Percentiles rank a stretch among this genome's conserved stretches.
phyloP scores from a whole-genome alignment of 2,888 invertebrate genomes.

The Andrena hattorfiana region DNA sequence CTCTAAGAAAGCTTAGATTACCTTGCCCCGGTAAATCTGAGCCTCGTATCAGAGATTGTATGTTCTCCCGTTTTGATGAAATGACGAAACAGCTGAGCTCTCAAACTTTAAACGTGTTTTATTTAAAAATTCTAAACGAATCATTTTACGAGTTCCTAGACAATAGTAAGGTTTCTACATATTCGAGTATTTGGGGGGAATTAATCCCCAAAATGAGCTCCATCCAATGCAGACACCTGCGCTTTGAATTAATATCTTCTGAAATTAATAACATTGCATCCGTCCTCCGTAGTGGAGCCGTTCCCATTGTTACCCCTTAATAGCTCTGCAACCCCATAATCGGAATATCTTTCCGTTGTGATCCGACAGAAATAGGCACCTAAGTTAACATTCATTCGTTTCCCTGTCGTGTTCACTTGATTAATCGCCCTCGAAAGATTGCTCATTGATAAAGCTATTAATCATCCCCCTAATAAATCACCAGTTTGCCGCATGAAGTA shows the following conservation, averaged over 20 bases:
- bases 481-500: neutral
- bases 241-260: neutral
- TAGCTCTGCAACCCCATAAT: neutral
- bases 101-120: no score
- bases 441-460: constrained; percentile 6
- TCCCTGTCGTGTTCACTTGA: neutral
- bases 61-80: neutral
- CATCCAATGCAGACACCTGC: neutral
- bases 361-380: neutral
- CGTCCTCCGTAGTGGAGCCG: neutral
- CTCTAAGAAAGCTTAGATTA: no score
- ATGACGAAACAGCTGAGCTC: no score
- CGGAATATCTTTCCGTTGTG: neutral
- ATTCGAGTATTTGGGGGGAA: neutral
- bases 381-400: neutral
- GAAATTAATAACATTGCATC: neutral
- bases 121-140: no score
- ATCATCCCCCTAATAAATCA: constrained; percentile 22
- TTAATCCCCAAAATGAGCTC: neutral
- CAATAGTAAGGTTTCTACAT: neutral
- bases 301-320: neutral
- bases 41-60: neutral
- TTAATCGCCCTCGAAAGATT: constrained; percentile 20
- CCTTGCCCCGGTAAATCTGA: no score
- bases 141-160: neutral